Conservation (phyloP, 2,888 invertebrate species). For the Glyphotaelius pellucidus region DNA sequence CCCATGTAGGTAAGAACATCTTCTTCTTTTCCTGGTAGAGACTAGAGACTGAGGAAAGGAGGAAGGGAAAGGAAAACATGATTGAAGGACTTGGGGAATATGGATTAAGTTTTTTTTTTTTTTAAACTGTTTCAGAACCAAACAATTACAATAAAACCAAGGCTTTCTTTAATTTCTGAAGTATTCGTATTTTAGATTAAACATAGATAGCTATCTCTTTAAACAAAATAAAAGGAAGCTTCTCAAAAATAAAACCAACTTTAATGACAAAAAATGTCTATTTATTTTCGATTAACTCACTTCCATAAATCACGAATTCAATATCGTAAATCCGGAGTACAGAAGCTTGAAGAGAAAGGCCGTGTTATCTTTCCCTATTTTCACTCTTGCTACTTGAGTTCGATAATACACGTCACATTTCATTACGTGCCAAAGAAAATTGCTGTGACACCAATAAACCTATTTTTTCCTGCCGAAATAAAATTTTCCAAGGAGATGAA, state of each 20-base stretch:
- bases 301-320: not conserved
- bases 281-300: not conserved
- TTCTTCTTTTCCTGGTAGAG: too few species aligned
- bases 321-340: conserved; percentile 2
- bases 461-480: not conserved
- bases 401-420: not conserved
- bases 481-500: not conserved
- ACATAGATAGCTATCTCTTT: not conserved
- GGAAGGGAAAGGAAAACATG: too few species aligned
- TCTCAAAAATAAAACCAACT: not conserved
- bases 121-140: too few species aligned
- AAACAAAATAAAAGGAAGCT: not conserved
- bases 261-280: not conserved
- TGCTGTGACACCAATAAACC: not conserved
- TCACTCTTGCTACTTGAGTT: not conserved
- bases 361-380: not conserved
- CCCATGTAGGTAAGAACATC: too few species aligned
- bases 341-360: not conserved
- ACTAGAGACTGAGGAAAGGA: too few species aligned
- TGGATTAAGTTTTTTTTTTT: too few species aligned
- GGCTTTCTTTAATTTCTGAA: not conserved
- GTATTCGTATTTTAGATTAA: not conserved
- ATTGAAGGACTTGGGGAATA: too few species aligned
- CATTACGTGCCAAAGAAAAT: not conserved
- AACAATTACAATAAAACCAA: not conserved